phyloP scores from a whole-genome alignment of 2,113 vertebrate genomes.

The Uria aalge region DNA sequence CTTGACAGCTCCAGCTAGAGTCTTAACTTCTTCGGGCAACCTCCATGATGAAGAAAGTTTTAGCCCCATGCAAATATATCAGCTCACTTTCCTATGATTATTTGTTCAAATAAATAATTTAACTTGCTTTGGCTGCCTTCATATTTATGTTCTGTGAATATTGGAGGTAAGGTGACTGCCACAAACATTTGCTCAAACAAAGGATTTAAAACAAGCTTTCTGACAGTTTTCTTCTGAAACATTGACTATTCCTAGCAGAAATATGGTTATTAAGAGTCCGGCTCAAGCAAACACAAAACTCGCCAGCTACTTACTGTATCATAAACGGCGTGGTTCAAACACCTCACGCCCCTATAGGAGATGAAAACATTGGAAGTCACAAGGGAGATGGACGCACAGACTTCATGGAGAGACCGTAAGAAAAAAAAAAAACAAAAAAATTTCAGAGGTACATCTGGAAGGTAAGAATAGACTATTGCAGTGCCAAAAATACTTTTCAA shows the following conservation, averaged over 20 bases:
- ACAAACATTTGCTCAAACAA: neutral
- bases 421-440: neutral
- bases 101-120: neutral
- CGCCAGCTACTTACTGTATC: neutral
- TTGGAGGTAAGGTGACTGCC: neutral
- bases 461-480: neutral
- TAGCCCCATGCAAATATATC: neutral
- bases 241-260: neutral
- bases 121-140: neutral
- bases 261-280: neutral
- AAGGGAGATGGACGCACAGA: neutral
- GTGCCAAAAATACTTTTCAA: constrained; percentile 24
- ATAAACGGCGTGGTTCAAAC: neutral
- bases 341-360: neutral
- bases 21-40: neutral
- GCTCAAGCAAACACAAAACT: neutral
- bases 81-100: neutral
- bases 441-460: constrained; percentile 9
- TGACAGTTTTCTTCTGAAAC: neutral
- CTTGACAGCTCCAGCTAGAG: neutral
- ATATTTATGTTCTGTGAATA: neutral
- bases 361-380: neutral
- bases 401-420: neutral
- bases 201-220: neutral
- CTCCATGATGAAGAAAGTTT: accelerated